Conservation (phyloP, 2,797 vertebrate species). For the Zenarchopterus dispar region DNA sequence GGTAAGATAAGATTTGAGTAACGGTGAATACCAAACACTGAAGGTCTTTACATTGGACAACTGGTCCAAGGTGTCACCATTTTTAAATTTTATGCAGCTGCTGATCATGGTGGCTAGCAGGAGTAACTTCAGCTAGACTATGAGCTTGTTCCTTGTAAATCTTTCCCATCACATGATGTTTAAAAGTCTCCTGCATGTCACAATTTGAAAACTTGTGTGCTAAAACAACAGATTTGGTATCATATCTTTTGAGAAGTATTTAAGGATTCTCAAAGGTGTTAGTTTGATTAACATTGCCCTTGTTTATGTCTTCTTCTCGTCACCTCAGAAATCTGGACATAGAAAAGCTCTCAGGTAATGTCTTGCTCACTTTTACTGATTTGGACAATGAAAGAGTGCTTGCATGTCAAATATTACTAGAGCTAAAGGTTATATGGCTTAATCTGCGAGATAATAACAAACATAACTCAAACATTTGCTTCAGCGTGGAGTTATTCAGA, state of each 20-base stretch:
- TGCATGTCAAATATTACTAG: not conserved
- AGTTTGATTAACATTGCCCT: slow-evolving; percentile 12
- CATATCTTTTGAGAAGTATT: too few relatives aligned
- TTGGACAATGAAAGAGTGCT: not conserved
- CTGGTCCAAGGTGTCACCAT: too few relatives aligned
- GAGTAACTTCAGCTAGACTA: too few relatives aligned
- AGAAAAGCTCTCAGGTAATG: slow-evolving; percentile 81
- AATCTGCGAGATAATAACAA: not conserved
- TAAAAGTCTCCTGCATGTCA: not conserved
- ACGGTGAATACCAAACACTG: too few relatives aligned
- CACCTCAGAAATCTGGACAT: slow-evolving; percentile 78
- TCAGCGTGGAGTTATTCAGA: not conserved
- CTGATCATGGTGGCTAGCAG: too few relatives aligned
- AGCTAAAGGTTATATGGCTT: not conserved
- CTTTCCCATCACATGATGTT: too few relatives aligned
- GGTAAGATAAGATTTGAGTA: too few relatives aligned
- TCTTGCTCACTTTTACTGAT: not conserved
- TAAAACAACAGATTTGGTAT: too few relatives aligned
- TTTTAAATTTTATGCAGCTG: too few relatives aligned
- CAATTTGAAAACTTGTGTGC: not conserved
- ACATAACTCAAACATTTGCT: not conserved
- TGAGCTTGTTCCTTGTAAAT: too few relatives aligned
- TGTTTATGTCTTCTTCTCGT: slow-evolving; percentile 34
- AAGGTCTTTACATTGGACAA: too few relatives aligned
- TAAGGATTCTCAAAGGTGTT: not conserved